Evolutionary conservation across 2,797 vertebrate species (phyloP), one percentile per base, ranked within the genome.

Genomic region (Manis pentadactyla): DNA sequence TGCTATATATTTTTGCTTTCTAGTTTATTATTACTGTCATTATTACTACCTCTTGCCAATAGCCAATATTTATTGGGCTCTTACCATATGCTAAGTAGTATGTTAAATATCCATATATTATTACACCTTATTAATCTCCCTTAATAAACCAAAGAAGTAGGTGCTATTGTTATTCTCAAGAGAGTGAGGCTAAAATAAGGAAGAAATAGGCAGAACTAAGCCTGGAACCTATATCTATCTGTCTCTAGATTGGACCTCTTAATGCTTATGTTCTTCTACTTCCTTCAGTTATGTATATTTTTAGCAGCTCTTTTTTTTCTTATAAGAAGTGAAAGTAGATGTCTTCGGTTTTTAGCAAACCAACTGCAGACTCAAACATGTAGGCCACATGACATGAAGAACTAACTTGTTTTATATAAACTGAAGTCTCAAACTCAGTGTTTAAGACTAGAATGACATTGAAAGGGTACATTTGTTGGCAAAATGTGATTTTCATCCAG

Each of bases 1-100:
- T 82, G 15, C 18, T 94, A n/a, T 59, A 15, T 77, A 71, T 46
- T 74, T 94, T 89, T 81, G 61, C 68, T 84, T 78, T 86, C 21
- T 86, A 5, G 68, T 84, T 42, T 83, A 49, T 42, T 79, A 77
- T 49, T 49, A 37, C 12, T 46, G 46, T 55, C 12, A 27, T 73
- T 64, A 81, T 37, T 87, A 87, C 55, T 73, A 57, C 12, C 19
- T 81, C 85, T 79, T 75, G 81, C 55, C 66, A 55, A 49, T 23
- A 74, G 31, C 12, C 19, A 82, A 46, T 83, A 73, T 69, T 92
- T 92, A 46, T 55, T 73, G 42, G 82, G 39, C 29, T 84, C 34
- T 87, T 92, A 49, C 17, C 31, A 69, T 64, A 85, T 75, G 34
- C 53, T 46, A 63, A 11, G 49, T 53, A 79, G 29, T 81, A 81